These are phyloP conservation scores for Clepsis dumicolana DNA, from an alignment of 2,888 invertebrate genomes.

Conservation along the genomic window DNA sequence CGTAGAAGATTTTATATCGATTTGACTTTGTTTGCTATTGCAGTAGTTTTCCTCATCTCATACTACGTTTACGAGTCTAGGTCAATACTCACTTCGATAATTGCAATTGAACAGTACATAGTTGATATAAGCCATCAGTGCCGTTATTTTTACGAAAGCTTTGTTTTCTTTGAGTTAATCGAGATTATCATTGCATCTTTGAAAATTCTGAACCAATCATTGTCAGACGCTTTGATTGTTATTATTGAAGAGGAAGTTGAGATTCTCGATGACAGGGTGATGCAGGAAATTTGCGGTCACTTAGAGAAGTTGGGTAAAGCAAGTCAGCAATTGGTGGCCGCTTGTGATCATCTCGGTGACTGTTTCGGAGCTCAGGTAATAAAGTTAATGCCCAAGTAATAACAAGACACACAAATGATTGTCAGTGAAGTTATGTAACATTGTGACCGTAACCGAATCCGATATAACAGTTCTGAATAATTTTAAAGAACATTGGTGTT, in stretches of 20 bases:
- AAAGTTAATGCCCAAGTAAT: background rate
- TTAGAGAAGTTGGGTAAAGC: background rate
- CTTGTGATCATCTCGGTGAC: background rate
- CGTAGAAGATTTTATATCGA: background rate
- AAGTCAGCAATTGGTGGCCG: background rate
- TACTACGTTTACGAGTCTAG: background rate
- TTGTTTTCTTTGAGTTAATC: background rate
- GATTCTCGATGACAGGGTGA: background rate
- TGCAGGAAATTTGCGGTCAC: background rate
- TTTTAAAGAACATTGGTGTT: too few relatives aligned
- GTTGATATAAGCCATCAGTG: background rate
- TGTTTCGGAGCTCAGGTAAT: background rate
- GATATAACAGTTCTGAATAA: too few relatives aligned
- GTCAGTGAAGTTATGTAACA: background rate
- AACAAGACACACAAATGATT: background rate
- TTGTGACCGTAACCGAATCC: too few relatives aligned
- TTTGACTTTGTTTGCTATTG: background rate
- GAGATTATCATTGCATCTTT: background rate
- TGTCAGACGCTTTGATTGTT: background rate
- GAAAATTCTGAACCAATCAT: background rate
- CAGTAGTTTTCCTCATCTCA: background rate
- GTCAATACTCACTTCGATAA: background rate
- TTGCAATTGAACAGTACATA: background rate
- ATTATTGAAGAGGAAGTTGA: background rate
- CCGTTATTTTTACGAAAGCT: background rate